Percentiles rank a stretch among this genome's conserved stretches.
Evolutionary conservation across 2,113 vertebrate genomes (phyloP).

Genomic region (Scomber colias): DNA sequence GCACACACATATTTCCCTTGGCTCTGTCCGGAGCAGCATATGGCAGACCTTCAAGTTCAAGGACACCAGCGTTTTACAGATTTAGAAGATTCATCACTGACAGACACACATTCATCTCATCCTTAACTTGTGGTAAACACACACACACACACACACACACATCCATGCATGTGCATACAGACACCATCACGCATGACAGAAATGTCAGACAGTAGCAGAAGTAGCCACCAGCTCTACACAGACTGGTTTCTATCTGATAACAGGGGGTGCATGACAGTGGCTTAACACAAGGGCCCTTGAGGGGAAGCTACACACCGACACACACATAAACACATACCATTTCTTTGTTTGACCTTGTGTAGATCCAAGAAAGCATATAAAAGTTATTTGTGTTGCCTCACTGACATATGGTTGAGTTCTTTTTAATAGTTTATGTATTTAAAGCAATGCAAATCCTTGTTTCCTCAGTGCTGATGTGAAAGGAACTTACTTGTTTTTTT

Average conservation of each 20-base stretch:
- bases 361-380: not conserved
- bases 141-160: constrained; percentile 32
- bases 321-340: constrained; percentile 10
- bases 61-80: constrained; percentile 78
- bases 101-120: constrained; percentile 71
- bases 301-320: constrained; percentile 21
- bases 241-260: constrained; percentile 37
- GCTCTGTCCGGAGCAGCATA: constrained; percentile 74
- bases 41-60: constrained; percentile 80
- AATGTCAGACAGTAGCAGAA: constrained; percentile 25
- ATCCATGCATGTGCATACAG: not conserved
- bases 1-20: constrained; percentile 57
- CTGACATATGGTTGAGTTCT: not conserved
- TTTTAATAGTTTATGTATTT: constrained; percentile 26
- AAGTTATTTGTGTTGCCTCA: not conserved
- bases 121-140: constrained; percentile 53
- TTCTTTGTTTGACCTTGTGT: constrained; percentile 36
- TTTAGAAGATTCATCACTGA: constrained; percentile 82
- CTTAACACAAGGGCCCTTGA: constrained; percentile 18
- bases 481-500: constrained; percentile 17
- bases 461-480: constrained; percentile 5
- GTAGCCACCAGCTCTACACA: constrained; percentile 19
- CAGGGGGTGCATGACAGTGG: constrained; percentile 32
- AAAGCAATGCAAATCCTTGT: constrained; percentile 31
- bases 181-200: constrained; percentile 17